A percentile compares a stretch with the other conserved stretches of the same genome.
Evolutionary conservation across 2,888 invertebrate species (phyloP).

Genomic region (Drosophila nr. perissopoda): DNA sequence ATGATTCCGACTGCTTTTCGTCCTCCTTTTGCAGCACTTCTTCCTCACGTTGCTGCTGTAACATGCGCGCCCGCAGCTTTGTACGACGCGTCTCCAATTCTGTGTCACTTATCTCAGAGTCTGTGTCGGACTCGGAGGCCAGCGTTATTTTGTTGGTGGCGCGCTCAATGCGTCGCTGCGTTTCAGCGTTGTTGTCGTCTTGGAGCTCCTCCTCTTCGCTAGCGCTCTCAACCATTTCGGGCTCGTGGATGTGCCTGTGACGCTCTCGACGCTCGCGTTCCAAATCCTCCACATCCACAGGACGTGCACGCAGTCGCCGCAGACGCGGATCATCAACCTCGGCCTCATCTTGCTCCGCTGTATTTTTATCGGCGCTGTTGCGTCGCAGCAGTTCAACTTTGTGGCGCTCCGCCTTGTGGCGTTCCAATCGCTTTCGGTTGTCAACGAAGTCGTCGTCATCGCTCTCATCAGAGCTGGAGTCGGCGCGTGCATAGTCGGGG

Average conservation of each 20-base stretch:
- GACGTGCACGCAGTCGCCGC: constrained; percentile 87
- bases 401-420: constrained; percentile 69
- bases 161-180: constrained; percentile 84
- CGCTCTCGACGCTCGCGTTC: constrained; percentile 86
- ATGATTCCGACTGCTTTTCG: constrained; percentile 88
- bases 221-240: constrained; percentile 87
- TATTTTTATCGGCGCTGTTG: constrained; percentile 44
- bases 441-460: constrained; percentile 95
- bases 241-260: constrained; percentile 88
- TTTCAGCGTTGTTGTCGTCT: constrained; percentile 84
- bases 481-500: constrained; percentile 96
- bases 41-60: constrained; percentile 90
- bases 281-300: constrained; percentile 85
- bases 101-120: constrained; percentile 93
- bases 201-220: constrained; percentile 78
- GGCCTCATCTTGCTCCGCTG: constrained; percentile 43
- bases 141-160: constrained; percentile 83
- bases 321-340: constrained; percentile 93
- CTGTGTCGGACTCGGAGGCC: constrained; percentile 88
- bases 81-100: constrained; percentile 94
- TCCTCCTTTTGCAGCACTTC: constrained; percentile 87
- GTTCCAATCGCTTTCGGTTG: constrained; percentile 84
- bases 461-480: constrained; percentile 94
- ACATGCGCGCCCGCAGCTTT: constrained; percentile 88
- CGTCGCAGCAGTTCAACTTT: constrained; percentile 59